A percentile compares a stretch with the other conserved stretches of the same genome.
phyloP scores from a whole-genome alignment of 1,140 invertebrate species.

The Apolygus lucorum region DNA sequence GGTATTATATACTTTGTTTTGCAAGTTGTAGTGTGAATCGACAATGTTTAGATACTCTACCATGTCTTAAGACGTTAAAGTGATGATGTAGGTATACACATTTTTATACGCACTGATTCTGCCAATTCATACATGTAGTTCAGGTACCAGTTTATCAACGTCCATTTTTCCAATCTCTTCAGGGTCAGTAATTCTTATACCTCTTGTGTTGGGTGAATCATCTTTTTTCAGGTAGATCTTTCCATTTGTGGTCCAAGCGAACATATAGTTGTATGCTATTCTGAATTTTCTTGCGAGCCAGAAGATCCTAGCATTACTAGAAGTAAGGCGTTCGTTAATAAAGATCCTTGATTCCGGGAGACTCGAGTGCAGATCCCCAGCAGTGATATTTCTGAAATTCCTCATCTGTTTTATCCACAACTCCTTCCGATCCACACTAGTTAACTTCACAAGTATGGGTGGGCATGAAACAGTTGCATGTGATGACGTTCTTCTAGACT shows the following conservation, averaged over 20 bases:
- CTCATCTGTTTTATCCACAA: neutral
- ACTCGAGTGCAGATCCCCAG: neutral
- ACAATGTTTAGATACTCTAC: neutral
- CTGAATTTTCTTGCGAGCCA: neutral
- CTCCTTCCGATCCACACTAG: neutral
- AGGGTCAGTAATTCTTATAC: conserved; percentile 1
- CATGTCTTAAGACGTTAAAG: neutral
- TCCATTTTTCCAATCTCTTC: neutral
- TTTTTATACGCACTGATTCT: neutral
- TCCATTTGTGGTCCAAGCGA: neutral
- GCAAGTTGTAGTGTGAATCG: neutral
- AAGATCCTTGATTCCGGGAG: neutral
- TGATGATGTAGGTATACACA: neutral
- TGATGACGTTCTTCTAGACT: neutral
- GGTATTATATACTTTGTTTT: neutral
- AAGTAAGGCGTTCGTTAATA: neutral
- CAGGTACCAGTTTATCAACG: neutral
- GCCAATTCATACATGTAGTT: neutral
- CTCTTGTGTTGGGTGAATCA: neutral
- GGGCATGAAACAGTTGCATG: neutral
- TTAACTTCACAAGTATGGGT: neutral
- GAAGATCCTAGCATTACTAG: neutral
- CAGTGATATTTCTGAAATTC: neutral
- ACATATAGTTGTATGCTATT: neutral
- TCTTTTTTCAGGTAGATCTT: neutral